A percentile compares a stretch with the other conserved stretches of the same genome.
Evolutionary conservation across 2,797 vertebrate species (phyloP).

Genomic region (Microcaecilia unicolor): DNA sequence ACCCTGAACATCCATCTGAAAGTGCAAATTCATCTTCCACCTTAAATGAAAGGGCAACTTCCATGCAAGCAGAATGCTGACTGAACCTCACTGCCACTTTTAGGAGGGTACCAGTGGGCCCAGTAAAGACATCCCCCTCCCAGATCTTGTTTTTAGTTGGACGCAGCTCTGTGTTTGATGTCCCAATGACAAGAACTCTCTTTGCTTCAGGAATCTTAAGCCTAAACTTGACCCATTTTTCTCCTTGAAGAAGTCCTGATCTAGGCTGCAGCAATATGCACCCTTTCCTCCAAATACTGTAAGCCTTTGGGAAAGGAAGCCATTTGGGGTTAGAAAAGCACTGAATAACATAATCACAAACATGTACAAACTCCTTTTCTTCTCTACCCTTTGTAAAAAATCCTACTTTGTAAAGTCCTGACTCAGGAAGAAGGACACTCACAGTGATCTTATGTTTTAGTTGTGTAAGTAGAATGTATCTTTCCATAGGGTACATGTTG

Average conservation of each 20-base stretch:
- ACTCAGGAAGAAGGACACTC: slow-evolving; percentile 40
- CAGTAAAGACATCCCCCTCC: slow-evolving; percentile 55
- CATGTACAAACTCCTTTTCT: slow-evolving; percentile 43
- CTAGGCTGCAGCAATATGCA: slow-evolving; percentile 68
- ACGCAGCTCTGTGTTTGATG: slow-evolving; percentile 45
- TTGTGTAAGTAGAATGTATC: slow-evolving; percentile 59
- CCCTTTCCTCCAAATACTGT: slow-evolving; percentile 57
- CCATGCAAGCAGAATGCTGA: slow-evolving; percentile 44
- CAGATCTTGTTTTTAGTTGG: slow-evolving; percentile 56
- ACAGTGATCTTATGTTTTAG: slow-evolving; percentile 65
- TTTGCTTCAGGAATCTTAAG: slow-evolving; percentile 53
- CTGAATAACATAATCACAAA: slow-evolving; percentile 61
- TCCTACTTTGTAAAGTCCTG: slow-evolving; percentile 52
- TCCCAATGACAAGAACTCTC: slow-evolving; percentile 52
- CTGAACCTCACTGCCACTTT: slow-evolving; percentile 48
- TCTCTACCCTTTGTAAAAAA: slow-evolving; percentile 49
- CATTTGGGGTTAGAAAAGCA: slow-evolving; percentile 41
- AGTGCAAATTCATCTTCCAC: slow-evolving; percentile 22
- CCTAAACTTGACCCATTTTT: slow-evolving; percentile 56
- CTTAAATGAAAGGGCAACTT: slow-evolving; percentile 60
- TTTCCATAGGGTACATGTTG: slow-evolving; percentile 29
- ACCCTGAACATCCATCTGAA: neutral
- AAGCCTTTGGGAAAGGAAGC: slow-evolving; percentile 58
- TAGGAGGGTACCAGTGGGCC: slow-evolving; percentile 25
- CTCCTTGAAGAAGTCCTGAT: slow-evolving; percentile 48